Conservation (phyloP, 2,888 invertebrate genomes). For the Diarsia rubi region DNA sequence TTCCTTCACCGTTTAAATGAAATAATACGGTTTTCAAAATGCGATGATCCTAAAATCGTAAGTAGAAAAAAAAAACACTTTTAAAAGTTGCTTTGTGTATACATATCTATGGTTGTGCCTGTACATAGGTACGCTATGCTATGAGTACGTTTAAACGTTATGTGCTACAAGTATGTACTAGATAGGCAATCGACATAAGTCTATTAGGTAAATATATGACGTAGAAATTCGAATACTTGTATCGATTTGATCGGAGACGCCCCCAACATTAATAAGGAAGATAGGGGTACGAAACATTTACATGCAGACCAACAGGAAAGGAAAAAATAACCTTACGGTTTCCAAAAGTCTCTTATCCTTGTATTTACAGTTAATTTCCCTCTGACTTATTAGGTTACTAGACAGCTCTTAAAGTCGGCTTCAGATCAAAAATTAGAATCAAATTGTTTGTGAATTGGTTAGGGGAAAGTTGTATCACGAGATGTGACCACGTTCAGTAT, state of each 20-base stretch:
- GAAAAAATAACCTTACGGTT: not conserved
- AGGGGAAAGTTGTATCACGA: not conserved
- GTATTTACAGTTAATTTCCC: not conserved
- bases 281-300: constrained; percentile 20
- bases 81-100: too few species aligned
- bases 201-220: constrained; percentile 33
- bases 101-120: too few species aligned
- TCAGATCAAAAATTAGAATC: not conserved
- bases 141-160: constrained; percentile 49
- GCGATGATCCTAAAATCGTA: too few species aligned
- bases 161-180: constrained; percentile 48
- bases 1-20: too few species aligned
- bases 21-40: too few species aligned
- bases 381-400: not conserved
- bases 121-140: constrained; percentile 20
- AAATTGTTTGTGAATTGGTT: constrained; percentile 11
- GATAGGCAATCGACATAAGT: constrained; percentile 45
- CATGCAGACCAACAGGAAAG: not conserved
- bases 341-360: not conserved
- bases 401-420: not conserved
- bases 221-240: constrained; percentile 46
- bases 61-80: too few species aligned
- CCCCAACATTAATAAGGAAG: constrained; percentile 24
- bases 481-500: not conserved
- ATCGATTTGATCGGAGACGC: constrained; percentile 43